These are phyloP conservation scores for Sebastes minor DNA, from an alignment of 2,797 vertebrate species.

Conservation along the genomic window DNA sequence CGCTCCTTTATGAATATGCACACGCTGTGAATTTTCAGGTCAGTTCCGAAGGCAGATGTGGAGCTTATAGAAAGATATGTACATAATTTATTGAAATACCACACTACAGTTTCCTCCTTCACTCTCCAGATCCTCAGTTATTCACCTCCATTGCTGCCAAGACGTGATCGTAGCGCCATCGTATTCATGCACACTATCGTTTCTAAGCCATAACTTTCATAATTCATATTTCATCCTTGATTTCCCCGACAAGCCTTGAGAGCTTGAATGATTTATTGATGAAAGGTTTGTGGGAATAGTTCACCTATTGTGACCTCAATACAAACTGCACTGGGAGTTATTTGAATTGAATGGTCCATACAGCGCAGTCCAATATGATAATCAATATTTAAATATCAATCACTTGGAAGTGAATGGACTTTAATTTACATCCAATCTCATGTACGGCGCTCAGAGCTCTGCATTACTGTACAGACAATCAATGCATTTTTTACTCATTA, in stretches of 20 bases:
- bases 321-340: slow-evolving; percentile 7
- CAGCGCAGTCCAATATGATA: slow-evolving; percentile 6
- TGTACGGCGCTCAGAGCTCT: neutral
- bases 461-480: slow-evolving; percentile 25
- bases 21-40: neutral
- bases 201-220: slow-evolving; percentile 37
- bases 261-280: slow-evolving; percentile 66
- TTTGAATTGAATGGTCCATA: slow-evolving; percentile 35
- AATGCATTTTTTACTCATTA: slow-evolving; percentile 8
- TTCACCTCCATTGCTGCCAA: slow-evolving; percentile 37
- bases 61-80: slow-evolving; percentile 26
- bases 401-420: slow-evolving; percentile 23
- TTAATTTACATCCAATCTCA: slow-evolving; percentile 30
- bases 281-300: slow-evolving; percentile 26
- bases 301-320: slow-evolving; percentile 57
- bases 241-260: slow-evolving; percentile 51
- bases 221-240: slow-evolving; percentile 56
- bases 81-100: slow-evolving; percentile 38
- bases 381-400: slow-evolving; percentile 68
- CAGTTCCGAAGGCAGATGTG: neutral
- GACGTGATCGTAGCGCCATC: slow-evolving; percentile 2
- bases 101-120: neutral
- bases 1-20: slow-evolving; percentile 19
- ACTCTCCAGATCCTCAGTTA: neutral
- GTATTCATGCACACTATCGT: neutral